Base-by-base conservation (phyloP, 2,113 vertebrate genomes). In the Myotis davidii region DNA sequence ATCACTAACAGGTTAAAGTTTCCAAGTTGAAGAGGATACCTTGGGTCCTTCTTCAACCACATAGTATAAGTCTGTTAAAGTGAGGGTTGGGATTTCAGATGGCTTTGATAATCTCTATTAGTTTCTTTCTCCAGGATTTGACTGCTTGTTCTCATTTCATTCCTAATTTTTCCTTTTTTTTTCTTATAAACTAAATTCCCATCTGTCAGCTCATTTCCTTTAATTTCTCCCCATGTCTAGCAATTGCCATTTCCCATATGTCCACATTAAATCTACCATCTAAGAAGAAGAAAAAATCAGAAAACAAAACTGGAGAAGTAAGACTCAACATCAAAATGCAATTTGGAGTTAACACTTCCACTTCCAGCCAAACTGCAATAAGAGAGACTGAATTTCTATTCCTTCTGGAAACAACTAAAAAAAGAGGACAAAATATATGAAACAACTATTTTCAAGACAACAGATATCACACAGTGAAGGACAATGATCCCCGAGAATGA, bases 181-280 rank as follows among this genome's bases (percentile, higher is more conserved):
- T 56, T 84, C 37, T 89, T 96, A 76, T 61, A 17, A 32, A 91
- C 54, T 65, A 50, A 56, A 50, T 94, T 72, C 25, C 89, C 93
- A 96, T 96, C 93, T 96, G 93, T 94, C 67, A 77, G 59, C 70
- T 96, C 70, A 85, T 93, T 95, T 84, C 50, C 61, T 96, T 70
- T 94, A 91, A 91, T 96, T 97, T 96, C 73, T 95, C 45, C 76
- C 65, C 45, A 82, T 87, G 70, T 97, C 91, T 97, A 96, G 93
- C 86, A 77, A 96, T 97, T 96, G 94, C 94, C 93, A 95, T 95
- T 97, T 72, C 79, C 89, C 93, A 93, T 97, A 97, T 96, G 96
- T 81, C 74, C 65, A 89, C 79, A 89, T 95, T 82, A 96, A 96
- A 92, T 84, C 86, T 84, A 94, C 56, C 45, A 79, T 88, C 70